Evolutionary conservation across 2,797 vertebrate species (phyloP).

Genomic region (Malurus leucopterus): DNA sequence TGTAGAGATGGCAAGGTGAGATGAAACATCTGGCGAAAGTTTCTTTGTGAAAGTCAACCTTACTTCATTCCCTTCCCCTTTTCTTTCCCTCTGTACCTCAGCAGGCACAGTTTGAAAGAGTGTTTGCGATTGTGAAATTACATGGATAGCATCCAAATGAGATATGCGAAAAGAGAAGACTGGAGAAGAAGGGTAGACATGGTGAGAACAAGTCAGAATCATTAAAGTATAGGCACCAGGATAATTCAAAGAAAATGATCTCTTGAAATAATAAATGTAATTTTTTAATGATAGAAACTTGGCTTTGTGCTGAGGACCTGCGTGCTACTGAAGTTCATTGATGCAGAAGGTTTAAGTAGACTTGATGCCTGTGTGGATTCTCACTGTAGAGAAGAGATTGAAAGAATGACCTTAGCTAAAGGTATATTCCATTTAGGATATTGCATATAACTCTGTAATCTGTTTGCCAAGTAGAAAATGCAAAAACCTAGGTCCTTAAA

Average conservation of each 20-base stretch:
- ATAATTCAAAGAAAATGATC: not conserved
- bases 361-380: not conserved
- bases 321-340: not conserved
- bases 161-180: not conserved
- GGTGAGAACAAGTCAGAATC: not conserved
- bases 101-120: not conserved
- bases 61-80: not conserved
- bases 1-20: not conserved
- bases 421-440: not conserved
- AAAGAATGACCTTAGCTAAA: not conserved
- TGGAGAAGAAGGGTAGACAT: not conserved
- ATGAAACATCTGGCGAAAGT: not conserved
- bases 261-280: not conserved
- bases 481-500: not conserved
- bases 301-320: not conserved
- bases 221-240: not conserved
- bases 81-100: not conserved
- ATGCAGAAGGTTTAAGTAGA: not conserved
- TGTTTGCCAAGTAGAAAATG: not conserved
- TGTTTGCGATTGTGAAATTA: not conserved
- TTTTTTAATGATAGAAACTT: not conserved
- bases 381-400: not conserved
- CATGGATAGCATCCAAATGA: not conserved
- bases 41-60: not conserved
- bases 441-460: not conserved